phyloP scores from a whole-genome alignment of 2,888 invertebrate genomes.

The Liposcelis brunnea region DNA sequence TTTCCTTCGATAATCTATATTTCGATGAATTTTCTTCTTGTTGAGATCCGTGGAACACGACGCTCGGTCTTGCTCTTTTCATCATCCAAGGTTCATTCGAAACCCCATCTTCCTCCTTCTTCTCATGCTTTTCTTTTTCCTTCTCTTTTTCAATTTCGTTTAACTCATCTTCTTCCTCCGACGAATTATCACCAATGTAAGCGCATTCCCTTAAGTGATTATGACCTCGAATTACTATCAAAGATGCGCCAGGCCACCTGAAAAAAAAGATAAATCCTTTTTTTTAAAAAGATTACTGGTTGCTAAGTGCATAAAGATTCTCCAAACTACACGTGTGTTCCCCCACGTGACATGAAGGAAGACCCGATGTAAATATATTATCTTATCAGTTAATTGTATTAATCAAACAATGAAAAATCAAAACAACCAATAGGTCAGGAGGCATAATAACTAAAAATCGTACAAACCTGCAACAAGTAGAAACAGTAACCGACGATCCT shows the following conservation, averaged over 20 bases:
- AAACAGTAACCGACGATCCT: conserved; percentile 55
- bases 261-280: no score
- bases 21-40: conserved; percentile 6
- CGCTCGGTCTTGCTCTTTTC: conserved; percentile 41
- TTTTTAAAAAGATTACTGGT: no score
- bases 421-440: no score
- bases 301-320: no score
- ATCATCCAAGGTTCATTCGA: conserved; percentile 45
- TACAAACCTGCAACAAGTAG: conserved; percentile 52
- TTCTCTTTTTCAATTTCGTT: conserved; percentile 18
- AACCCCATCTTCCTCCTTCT: conserved; percentile 26
- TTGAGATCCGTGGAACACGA: conserved; percentile 35
- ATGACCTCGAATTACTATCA: conserved; percentile 60
- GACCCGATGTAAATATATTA: no score
- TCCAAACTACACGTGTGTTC: no score
- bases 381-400: no score
- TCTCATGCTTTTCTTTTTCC: conserved; percentile 11
- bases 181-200: conserved; percentile 64
- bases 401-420: no score
- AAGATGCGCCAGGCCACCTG: conserved; percentile 59
- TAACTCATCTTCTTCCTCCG: conserved; percentile 55
- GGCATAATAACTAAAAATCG: no score
- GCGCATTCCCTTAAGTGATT: conserved; percentile 61
- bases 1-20: not conserved
- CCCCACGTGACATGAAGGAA: no score